Evolutionary conservation across 2,797 vertebrate species (phyloP), one percentile per base, ranked within the genome.

Genomic region (Anniella stebbinsi): DNA sequence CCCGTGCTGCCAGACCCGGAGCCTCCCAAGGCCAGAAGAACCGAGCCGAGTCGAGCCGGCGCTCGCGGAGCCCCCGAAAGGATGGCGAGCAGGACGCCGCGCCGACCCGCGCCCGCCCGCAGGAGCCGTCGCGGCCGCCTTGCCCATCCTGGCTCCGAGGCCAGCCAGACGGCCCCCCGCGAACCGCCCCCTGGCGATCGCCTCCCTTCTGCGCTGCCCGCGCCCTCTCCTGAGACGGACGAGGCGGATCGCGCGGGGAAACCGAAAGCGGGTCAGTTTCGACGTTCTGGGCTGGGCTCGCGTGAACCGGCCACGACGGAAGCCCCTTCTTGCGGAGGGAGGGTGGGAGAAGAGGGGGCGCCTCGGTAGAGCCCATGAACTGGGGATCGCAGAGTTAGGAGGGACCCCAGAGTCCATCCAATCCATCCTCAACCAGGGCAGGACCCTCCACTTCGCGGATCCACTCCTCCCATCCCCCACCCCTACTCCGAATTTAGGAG

Each of bases 41-140:
- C 1, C 8, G 0, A 38, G 2, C 76, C 41, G 30, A 21, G 4
- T 18, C 25, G 18, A 28, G 41, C n/a, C 4, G 23, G 57, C 23
- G 36, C 66, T 28, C 33, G 41, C 38, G 41, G 75, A 2, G 2
- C 57, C 1, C 28, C 1, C 25, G 78, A 60, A 13, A 96, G 94
- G 95, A 86, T 96, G 91, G 92, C 95, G 0, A 88, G 87, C 41
- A 90, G 38, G 82, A 83, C 86, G 1, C 18, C 3, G 41, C 93
- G 94, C 67, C 95, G 94, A 18, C 4, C 69, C 1, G 41, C 89
- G 54, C 33, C 0, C 0, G 1, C 0, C 5, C 13, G 36, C 5
- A 21, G 28, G 28, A 1, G 21, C 25, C 57, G 2, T 10, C 1
- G 45, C 6, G 57, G 13, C 23, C 23, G 0, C 23, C 21, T 13